Conservation (phyloP, 2,888 invertebrate species). For the Apantesis nais region DNA sequence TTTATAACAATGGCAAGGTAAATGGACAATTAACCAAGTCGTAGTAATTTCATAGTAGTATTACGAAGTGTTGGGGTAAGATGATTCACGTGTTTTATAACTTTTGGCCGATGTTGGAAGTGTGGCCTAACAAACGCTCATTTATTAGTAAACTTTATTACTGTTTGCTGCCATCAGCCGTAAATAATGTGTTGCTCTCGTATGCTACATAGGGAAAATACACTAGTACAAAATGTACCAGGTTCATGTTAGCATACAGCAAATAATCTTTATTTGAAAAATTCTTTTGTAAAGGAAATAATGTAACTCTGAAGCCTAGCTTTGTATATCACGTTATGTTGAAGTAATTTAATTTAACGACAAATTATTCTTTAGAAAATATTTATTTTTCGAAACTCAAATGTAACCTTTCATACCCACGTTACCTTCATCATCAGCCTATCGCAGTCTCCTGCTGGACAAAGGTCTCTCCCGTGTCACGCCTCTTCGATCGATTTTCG, state of each 20-base stretch:
- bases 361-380: neutral
- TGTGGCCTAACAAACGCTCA: constrained; percentile 24
- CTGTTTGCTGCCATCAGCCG: constrained; percentile 11
- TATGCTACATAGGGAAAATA: neutral
- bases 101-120: constrained; percentile 4
- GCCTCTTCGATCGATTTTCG: no score
- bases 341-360: no score
- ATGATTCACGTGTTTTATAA: constrained; percentile 7
- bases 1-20: constrained; percentile 6
- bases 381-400: neutral
- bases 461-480: no score
- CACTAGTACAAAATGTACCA: neutral
- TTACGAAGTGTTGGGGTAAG: constrained; percentile 4
- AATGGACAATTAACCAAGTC: constrained; percentile 10
- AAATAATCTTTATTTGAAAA: neutral
- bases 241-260: neutral
- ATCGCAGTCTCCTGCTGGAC: no score
- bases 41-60: constrained; percentile 11
- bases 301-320: neutral
- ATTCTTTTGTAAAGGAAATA: neutral
- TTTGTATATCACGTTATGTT: neutral
- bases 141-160: constrained; percentile 33
- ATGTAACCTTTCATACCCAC: no score
- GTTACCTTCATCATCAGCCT: no score
- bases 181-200: constrained; percentile 21